Conservation (phyloP, 2,888 invertebrate species). For the Andrena trimmerana region DNA sequence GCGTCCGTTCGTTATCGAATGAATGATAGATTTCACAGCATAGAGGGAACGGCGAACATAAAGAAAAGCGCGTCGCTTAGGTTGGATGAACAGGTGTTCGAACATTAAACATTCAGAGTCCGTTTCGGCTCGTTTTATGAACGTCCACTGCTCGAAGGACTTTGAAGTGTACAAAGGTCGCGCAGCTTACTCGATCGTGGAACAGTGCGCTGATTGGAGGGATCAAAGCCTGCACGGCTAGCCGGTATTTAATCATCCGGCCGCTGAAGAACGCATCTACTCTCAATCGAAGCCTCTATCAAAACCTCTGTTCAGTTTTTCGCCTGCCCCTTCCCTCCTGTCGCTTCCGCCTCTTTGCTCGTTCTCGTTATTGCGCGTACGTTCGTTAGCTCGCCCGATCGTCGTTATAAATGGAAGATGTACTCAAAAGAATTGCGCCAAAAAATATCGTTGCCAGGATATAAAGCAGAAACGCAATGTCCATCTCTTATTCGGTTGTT, state of each 20-base stretch:
- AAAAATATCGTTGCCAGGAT: too few species aligned
- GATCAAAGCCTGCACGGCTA: conserved; percentile 72
- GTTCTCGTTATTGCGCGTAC: conserved; percentile 3
- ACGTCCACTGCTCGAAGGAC: conserved; percentile 47
- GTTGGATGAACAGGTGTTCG: conserved; percentile 49
- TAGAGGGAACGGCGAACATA: not conserved
- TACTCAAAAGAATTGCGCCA: not conserved
- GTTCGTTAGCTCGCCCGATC: conserved; percentile 22
- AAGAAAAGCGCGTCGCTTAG: conserved; percentile 12
- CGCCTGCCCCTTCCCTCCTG: conserved; percentile 9
- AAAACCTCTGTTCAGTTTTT: conserved; percentile 53
- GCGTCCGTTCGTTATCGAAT: conserved; percentile 30
- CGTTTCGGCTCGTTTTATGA: conserved; percentile 60
- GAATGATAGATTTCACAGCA: conserved; percentile 28
- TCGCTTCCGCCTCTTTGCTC: not conserved
- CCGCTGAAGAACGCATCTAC: conserved; percentile 67
- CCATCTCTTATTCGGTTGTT: too few species aligned
- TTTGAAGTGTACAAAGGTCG: conserved; percentile 69
- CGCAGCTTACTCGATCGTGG: conserved; percentile 61
- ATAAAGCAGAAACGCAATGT: not conserved
- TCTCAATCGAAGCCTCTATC: conserved; percentile 44
- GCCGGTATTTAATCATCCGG: conserved; percentile 73
- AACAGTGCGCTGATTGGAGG: conserved; percentile 73
- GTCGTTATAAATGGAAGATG: not conserved
- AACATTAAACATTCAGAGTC: conserved; percentile 71